Base-by-base conservation (phyloP, 1,140 invertebrate genomes). In the Dendrolimus punctatus region DNA sequence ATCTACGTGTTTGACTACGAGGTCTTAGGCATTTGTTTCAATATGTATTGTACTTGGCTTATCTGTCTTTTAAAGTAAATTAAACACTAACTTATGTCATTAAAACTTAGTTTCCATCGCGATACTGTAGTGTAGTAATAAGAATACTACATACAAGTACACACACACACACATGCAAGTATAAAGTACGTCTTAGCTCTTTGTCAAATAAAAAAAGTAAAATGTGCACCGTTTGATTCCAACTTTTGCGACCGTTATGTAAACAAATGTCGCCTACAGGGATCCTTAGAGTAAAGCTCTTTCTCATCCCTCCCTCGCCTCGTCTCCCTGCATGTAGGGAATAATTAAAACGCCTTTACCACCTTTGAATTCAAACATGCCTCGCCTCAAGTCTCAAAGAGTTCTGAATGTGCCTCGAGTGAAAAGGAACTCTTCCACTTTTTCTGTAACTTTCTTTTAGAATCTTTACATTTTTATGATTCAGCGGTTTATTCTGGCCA, bases 271-370 rank as follows among this genome's bases (percentile, higher is more conserved):
- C 51, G 46, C 52, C 53, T 50, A 46, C 39, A 42, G 47, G 48
- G 41, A 37, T 64, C 58, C 40, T 46, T 23, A 51, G 63, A 53
- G 58, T 59, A 50, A 55, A 52, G 44, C 45, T 64, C 42, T 43
- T 44, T 57, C 42, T 55, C 38, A 48, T 59, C 53, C 50, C 60
- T 55, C 46, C 39, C 41, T 58, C 55, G 51, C 53, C 38, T 36
- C 55, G 44, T 46, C 46, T 57, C 62, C 58, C 60, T 56, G 40
- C 55, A 60, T 60, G 70, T 63, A 57, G 64, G 63, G 58, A 73
- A 77, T 80, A 78, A 80, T 78, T 78, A 73, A 76, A 78, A 66
- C 66, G 67, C 60, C 64, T 73, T 49, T 63, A 73, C 64, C 59
- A 62, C 59, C 68, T 77, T 72, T 76, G 68, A 74, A 23, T 23